A percentile compares a stretch with the other conserved stretches of the same genome.
Evolutionary conservation across 2,888 invertebrate genomes (phyloP).

Genomic region (Papilio demoleus): DNA sequence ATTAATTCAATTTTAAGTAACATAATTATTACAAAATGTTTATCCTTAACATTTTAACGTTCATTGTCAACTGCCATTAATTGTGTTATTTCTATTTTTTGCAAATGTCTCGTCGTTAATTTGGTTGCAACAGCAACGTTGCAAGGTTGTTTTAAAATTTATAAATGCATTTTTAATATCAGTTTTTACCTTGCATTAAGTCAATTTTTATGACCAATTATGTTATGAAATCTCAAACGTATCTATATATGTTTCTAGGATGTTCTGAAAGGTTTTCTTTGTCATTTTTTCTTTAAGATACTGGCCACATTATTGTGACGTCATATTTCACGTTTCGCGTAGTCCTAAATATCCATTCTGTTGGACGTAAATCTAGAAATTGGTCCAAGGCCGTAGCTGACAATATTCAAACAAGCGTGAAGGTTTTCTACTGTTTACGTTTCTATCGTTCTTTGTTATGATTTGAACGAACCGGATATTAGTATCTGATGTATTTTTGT

Average conservation of each 20-base stretch:
- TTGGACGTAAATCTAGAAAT: slow-evolving; percentile 41
- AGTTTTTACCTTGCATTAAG: slow-evolving; percentile 5
- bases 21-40: neutral
- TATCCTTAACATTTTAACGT: neutral
- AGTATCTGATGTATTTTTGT: neutral
- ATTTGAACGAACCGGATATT: neutral
- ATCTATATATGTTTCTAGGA: no score
- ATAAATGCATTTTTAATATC: slow-evolving; percentile 35
- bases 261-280: neutral
- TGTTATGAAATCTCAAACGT: neutral
- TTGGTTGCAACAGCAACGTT: slow-evolving; percentile 5
- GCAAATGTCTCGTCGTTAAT: neutral
- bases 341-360: slow-evolving; percentile 13
- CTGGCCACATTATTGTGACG: neutral
- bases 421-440: slow-evolving; percentile 47
- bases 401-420: slow-evolving; percentile 49
- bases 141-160: slow-evolving; percentile 20
- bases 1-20: neutral
- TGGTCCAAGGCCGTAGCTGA: slow-evolving; percentile 47
- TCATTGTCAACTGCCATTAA: neutral
- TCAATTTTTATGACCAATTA: neutral
- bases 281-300: neutral
- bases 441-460: slow-evolving; percentile 41
- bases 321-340: neutral
- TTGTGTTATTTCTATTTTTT: neutral